A percentile compares a stretch with the other conserved stretches of the same genome.
Evolutionary conservation across 2,113 vertebrate genomes (phyloP).

Genomic region (Stercorarius parasiticus): DNA sequence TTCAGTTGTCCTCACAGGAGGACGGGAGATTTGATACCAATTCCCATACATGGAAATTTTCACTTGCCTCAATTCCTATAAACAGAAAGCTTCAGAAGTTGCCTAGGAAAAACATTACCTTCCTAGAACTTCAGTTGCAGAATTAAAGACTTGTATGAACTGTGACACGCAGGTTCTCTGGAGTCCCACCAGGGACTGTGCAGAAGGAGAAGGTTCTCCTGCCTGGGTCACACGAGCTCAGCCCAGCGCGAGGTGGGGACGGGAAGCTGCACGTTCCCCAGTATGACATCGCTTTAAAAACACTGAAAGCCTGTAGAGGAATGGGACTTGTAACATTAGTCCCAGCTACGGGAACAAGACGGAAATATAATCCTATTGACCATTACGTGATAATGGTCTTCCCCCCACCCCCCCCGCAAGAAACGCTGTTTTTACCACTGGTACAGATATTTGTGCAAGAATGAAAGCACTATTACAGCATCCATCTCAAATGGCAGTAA

Average conservation of each 20-base stretch:
- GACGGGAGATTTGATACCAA: rapidly evolving
- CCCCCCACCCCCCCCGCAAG: no score
- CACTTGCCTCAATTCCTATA: not conserved
- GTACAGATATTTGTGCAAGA: not conserved
- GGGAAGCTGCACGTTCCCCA: not conserved
- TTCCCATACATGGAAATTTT: not conserved
- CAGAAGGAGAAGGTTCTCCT: not conserved
- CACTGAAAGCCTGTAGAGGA: not conserved
- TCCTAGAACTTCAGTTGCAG: not conserved
- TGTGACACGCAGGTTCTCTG: no score
- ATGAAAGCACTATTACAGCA: not conserved
- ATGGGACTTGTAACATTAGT: not conserved
- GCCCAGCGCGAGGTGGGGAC: rapidly evolving
- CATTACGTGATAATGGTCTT: not conserved
- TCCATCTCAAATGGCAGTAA: not conserved
- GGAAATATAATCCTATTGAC: not conserved
- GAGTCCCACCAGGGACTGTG: not conserved
- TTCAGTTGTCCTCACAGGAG: not conserved
- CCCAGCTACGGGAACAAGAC: not conserved
- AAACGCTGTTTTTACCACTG: not conserved
- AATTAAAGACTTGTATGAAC: not conserved
- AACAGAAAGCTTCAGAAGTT: not conserved
- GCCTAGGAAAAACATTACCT: not conserved
- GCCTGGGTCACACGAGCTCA: not conserved
- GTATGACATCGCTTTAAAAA: not conserved